Evolutionary conservation across 1,140 invertebrate species (phyloP).

Genomic region (Microplitis mediator): DNA sequence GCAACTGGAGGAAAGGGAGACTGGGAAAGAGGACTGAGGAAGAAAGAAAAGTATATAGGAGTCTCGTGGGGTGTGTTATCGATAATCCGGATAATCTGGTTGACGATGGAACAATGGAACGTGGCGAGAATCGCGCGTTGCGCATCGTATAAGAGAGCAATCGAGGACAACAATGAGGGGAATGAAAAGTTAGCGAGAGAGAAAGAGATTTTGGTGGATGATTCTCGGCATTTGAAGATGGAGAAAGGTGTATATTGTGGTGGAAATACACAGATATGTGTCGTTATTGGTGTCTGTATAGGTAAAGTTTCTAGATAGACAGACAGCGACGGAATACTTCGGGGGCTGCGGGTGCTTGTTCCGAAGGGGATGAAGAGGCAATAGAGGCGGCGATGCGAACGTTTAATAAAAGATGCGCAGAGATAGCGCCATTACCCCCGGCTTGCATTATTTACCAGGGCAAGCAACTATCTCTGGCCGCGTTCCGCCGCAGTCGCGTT

Average conservation of each 20-base stretch:
- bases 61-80: constrained; percentile 29
- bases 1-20: neutral
- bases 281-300: neutral
- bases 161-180: constrained; percentile 8
- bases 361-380: constrained; percentile 18
- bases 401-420: constrained; percentile 65
- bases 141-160: constrained; percentile 23
- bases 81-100: constrained; percentile 35
- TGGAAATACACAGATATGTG: neutral
- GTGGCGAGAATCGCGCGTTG: constrained; percentile 14
- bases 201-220: neutral
- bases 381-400: constrained; percentile 44
- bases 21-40: neutral
- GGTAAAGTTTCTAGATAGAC: neutral
- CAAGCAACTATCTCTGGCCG: constrained; percentile 57
- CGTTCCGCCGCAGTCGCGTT: constrained; percentile 57
- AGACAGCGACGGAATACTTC: no score
- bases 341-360: neutral
- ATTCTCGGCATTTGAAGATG: neutral
- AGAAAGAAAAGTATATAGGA: neutral
- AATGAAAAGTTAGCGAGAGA: neutral
- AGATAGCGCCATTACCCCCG: constrained; percentile 64
- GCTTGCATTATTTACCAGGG: constrained; percentile 61
- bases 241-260: neutral
- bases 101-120: constrained; percentile 33